phyloP scores from a whole-genome alignment of 2,113 vertebrate species.

The Plestiodon gilberti region DNA sequence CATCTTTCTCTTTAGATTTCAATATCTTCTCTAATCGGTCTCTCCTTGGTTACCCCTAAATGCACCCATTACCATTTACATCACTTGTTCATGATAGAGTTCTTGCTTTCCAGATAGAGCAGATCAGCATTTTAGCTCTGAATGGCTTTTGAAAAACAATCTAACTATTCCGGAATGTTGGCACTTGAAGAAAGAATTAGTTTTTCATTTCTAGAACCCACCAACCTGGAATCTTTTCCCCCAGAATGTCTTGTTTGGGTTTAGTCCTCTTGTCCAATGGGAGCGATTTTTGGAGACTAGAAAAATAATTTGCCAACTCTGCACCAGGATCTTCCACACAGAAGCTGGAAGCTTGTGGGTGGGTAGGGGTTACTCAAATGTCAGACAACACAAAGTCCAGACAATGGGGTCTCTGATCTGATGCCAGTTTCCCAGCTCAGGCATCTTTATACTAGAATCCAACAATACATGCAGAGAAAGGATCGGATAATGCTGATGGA shows the following conservation, averaged over 20 bases:
- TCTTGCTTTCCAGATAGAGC: background rate
- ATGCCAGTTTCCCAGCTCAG: no score
- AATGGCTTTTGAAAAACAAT: background rate
- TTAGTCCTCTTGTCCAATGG: background rate
- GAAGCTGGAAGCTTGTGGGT: no score
- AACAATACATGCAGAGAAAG: no score
- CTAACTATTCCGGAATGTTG: background rate
- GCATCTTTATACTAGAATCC: no score
- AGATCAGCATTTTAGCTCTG: background rate
- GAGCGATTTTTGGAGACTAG: no score
- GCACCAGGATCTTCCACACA: no score
- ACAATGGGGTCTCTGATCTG: no score
- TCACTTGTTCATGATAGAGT: background rate
- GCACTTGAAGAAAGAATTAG: background rate
- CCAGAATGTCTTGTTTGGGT: background rate
- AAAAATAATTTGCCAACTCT: background rate
- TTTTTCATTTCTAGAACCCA: background rate
- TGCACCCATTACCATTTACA: background rate
- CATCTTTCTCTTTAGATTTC: background rate
- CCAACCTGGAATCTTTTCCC: background rate
- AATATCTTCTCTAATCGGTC: background rate
- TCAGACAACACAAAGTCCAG: no score
- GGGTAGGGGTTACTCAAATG: no score
- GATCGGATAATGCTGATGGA: no score
- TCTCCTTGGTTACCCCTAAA: background rate